Base-by-base conservation (phyloP, 2,113 vertebrate genomes). In the Atherinomorus stipes region DNA sequence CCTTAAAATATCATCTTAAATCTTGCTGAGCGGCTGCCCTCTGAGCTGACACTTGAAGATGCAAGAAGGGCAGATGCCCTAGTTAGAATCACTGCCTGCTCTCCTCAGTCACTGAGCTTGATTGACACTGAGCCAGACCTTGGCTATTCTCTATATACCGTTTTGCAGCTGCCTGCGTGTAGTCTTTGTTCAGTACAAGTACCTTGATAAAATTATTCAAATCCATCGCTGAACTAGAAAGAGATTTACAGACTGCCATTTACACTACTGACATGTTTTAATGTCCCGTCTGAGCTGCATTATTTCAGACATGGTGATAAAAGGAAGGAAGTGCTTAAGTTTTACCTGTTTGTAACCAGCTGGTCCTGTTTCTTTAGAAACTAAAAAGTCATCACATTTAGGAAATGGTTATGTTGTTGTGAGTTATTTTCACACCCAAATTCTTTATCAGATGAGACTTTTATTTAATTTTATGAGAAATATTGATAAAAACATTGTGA, bases 1-100 rank as follows among this genome's bases (percentile, higher is more conserved):
- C 71, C 78, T 61, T 78, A 57, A 86, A 86, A 69, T 80, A 85
- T 72, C 60, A 75, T 71, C 47, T 66, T 80, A 73, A 77, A 79
- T 78, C 64, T 68, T 71, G 38, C 69, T 69, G 76, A 83, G 69
- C 12, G 40, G 64, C 75, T 74, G 64, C 51, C 57, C 80, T 60
- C 40, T 52, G 34, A 77, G 59, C 62, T 72, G 61, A 80, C 78
- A 69, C 64, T 71, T 63, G 37, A 58, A 82, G 75, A 81, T 70
- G 71, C 61, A 71, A 63, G 72, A 71, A 34, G 47, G 64, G 7
- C 61, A 74, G 60, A 79, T 79, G 70, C 61, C 62, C 74, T 57
- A 69, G 62, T 78, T 84, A 52, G 44, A 85, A 62, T 67, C 60
- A 23, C 53, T 79, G 54, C 49, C 50, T 44, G 38, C 52, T 56